A percentile compares a stretch with the other conserved stretches of the same genome.
Evolutionary conservation across 2,888 invertebrate genomes (phyloP).

Genomic region (Melolontha melolontha): DNA sequence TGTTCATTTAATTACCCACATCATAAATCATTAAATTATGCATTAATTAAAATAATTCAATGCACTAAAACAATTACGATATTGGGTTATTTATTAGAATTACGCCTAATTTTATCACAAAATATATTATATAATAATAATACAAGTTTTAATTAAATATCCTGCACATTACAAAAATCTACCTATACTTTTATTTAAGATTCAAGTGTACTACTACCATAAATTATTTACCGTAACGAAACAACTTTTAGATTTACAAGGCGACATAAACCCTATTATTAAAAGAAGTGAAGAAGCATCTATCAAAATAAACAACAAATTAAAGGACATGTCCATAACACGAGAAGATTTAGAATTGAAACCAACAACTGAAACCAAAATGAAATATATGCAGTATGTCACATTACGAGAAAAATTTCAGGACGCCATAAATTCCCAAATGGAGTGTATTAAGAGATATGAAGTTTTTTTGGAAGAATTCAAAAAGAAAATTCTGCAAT

Average conservation of each 20-base stretch:
- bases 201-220: too few species aligned
- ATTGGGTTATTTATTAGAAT: too few species aligned
- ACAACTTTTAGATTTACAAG: slow-evolving; percentile 68
- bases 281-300: slow-evolving; percentile 69
- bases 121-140: too few species aligned
- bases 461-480: slow-evolving; percentile 60
- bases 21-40: too few species aligned
- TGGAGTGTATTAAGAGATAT: slow-evolving; percentile 67
- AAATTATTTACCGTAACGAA: too few species aligned
- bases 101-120: too few species aligned
- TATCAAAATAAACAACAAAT: slow-evolving; percentile 68
- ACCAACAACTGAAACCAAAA: slow-evolving; percentile 59
- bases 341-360: slow-evolving; percentile 51
- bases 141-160: too few species aligned
- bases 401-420: slow-evolving; percentile 65
- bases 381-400: slow-evolving; percentile 66
- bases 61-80: too few species aligned
- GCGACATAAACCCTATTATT: slow-evolving; percentile 71
- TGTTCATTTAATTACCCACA: too few species aligned
- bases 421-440: slow-evolving; percentile 67
- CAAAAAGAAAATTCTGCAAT: slow-evolving; percentile 30
- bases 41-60: too few species aligned
- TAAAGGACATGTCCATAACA: slow-evolving; percentile 67
- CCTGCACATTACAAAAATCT: too few species aligned
- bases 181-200: too few species aligned